phyloP scores from a whole-genome alignment of 2,797 vertebrate species.

The Arnoldichthys spilopterus region DNA sequence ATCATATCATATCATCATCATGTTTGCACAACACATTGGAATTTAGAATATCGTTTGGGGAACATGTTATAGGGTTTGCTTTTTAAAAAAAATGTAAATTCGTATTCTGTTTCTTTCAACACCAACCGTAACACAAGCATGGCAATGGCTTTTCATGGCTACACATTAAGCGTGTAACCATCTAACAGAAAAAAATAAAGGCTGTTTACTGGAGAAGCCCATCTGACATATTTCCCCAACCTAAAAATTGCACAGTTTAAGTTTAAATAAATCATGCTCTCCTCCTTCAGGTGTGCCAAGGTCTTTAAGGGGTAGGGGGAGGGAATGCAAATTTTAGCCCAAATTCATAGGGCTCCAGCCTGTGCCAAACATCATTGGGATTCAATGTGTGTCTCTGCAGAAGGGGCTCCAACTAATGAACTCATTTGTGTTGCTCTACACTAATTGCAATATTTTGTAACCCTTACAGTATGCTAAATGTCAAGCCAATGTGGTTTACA shows the following conservation, averaged over 20 bases:
- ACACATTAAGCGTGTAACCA: not conserved
- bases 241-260: not conserved
- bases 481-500: conserved; percentile 33
- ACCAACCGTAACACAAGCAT: not conserved
- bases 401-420: conserved; percentile 43
- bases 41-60: too few relatives aligned
- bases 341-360: conserved; percentile 43
- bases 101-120: not conserved
- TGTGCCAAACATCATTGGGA: conserved; percentile 33
- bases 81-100: not conserved
- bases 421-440: conserved; percentile 50
- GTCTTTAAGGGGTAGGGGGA: conserved; percentile 34
- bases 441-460: conserved; percentile 53
- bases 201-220: not conserved
- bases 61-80: too few relatives aligned
- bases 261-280: conserved; percentile 12
- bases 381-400: conserved; percentile 40
- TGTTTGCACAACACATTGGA: too few relatives aligned
- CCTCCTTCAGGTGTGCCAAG: conserved; percentile 18
- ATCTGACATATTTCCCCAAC: not conserved
- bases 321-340: conserved; percentile 51
- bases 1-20: too few relatives aligned
- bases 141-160: not conserved
- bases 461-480: conserved; percentile 48
- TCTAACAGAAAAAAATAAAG: not conserved